Conservation (phyloP, 2,888 invertebrate genomes). For the Synergus japonicus region DNA sequence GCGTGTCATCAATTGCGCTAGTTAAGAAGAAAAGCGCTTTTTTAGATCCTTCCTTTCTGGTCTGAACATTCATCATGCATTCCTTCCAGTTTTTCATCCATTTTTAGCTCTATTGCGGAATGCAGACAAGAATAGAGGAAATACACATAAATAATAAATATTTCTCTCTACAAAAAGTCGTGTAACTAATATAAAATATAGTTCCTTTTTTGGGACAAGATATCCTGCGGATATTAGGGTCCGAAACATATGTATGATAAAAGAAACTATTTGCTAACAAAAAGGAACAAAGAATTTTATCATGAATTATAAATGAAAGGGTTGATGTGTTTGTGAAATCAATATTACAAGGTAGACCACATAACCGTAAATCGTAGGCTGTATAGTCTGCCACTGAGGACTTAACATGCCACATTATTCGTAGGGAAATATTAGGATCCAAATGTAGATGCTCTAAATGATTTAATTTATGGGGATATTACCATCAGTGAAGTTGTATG, state of each 20-base stretch:
- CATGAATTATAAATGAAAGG: background rate
- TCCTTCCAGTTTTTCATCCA: background rate
- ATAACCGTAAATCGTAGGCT: background rate
- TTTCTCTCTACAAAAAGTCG: too few relatives aligned
- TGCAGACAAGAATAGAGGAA: background rate
- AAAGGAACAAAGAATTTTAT: background rate
- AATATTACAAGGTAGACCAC: constrained; percentile 13
- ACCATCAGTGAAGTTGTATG: background rate
- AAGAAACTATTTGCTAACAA: too few relatives aligned
- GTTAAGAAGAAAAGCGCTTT: constrained; percentile 26
- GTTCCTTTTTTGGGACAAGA: too few relatives aligned
- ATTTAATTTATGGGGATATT: constrained; percentile 18
- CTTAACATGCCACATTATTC: constrained; percentile 38
- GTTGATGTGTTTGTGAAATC: constrained; percentile 7
- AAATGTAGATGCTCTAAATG: constrained; percentile 30
- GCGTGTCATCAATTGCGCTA: constrained; percentile 14
- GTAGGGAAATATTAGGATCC: constrained; percentile 7
- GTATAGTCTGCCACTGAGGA: background rate
- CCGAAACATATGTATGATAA: too few relatives aligned
- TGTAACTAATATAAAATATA: too few relatives aligned
- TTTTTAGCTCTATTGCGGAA: background rate
- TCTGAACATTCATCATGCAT: constrained; percentile 10
- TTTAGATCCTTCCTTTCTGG: constrained; percentile 18
- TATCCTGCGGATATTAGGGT: too few relatives aligned
- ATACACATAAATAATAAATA: background rate